Base-by-base conservation (phyloP, 2,888 invertebrate genomes). In the Ceriagrion tenellum region DNA sequence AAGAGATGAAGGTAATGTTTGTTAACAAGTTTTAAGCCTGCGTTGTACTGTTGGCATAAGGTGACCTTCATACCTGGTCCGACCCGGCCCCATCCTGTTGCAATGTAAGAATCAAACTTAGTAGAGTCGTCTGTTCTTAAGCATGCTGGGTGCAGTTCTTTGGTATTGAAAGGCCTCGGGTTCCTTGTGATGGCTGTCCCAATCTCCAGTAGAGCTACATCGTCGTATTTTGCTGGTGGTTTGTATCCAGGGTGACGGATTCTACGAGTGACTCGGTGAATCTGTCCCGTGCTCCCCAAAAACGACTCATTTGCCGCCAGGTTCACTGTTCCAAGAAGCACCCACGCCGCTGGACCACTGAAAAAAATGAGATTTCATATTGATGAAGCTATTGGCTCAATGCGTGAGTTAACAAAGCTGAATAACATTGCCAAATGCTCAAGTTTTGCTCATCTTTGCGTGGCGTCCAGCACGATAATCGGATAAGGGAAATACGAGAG, bases 241-340 rank as follows among this genome's bases (percentile, higher is more conserved):
- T n/a, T 93, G 69, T 63, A 93, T 4, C n/a, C 63, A 35, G 93
- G 93, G 69, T 93, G 93, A 47, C 47, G 93, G 16, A 93, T 93
- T 47, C 93, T 93, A 0, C 69, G 35, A 0, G 13, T 4, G 6
- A 93, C 63, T 40, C 63, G 23, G n/a, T 93, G 93, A 8, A 93
- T 93, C 35, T 93, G 93, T 16, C 93, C 93, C 0, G 81, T 18
- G 30, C 8, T 35, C 35, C 81, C 81, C 81, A 81, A 35, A 13
- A 35, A 13, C 10, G 35, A 13, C 18, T 81, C 81, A 81, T 81
- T 81, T 16, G 81, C 12, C n/a, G 35, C 81, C 81, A 81, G 16
- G 35, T 81, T 35, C 81, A 81, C 81, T 16, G 81, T 81, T 81
- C 81, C 81, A 81, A 81, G 81, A 8, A 81, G 81, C 35, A 81